Evolutionary conservation across 1,140 invertebrate species (phyloP).

Genomic region (Argopecten irradians): DNA sequence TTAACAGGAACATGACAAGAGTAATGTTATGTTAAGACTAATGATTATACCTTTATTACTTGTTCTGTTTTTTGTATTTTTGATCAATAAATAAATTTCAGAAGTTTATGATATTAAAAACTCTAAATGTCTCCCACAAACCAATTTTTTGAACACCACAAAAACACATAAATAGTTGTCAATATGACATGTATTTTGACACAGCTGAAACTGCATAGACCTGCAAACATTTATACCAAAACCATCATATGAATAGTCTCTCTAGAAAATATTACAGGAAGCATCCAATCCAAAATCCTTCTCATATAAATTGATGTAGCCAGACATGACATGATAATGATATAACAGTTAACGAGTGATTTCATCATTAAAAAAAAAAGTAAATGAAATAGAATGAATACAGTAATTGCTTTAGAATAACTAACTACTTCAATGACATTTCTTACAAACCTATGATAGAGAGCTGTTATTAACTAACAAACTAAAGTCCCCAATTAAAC

Average conservation of each 20-base stretch:
- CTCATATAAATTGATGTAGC: not conserved
- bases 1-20: too few species aligned
- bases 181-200: not conserved
- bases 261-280: too few species aligned
- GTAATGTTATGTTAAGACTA: too few species aligned
- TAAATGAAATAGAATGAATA: not conserved
- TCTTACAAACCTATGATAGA: not conserved
- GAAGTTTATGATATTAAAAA: too few species aligned
- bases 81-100: too few species aligned
- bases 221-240: not conserved
- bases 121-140: too few species aligned
- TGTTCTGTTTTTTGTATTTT: too few species aligned
- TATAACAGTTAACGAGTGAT: not conserved
- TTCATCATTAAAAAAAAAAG: not conserved
- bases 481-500: not conserved
- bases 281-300: slow-evolving; percentile 1
- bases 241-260: too few species aligned
- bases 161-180: too few species aligned
- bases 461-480: not conserved
- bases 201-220: not conserved
- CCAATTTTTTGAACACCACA: not conserved
- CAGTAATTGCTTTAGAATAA: not conserved
- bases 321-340: not conserved
- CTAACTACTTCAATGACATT: not conserved
- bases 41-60: too few species aligned